These are phyloP conservation scores for Dermolepida albohirtum DNA, from an alignment of 2,888 invertebrate genomes.

Conservation along the genomic window DNA sequence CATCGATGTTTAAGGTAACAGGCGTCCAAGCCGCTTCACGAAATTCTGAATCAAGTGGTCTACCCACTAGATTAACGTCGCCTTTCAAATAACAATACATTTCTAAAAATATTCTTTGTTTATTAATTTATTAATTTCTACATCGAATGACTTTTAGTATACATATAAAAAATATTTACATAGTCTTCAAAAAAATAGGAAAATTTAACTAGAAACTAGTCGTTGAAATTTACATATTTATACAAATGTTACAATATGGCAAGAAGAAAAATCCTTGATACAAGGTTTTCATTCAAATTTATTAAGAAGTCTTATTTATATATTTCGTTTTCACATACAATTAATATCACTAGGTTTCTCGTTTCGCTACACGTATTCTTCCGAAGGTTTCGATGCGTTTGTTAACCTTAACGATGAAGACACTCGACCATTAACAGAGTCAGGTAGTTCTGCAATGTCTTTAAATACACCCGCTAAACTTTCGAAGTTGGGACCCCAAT, in stretches of 20 bases:
- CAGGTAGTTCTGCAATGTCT: slow-evolving; percentile 95
- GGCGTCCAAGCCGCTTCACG: no score
- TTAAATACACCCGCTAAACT: slow-evolving; percentile 95
- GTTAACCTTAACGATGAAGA: slow-evolving; percentile 80
- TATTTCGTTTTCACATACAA: slow-evolving; percentile 31
- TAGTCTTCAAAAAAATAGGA: slow-evolving; percentile 53
- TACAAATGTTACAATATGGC: slow-evolving; percentile 56
- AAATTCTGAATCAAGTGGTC: no score
- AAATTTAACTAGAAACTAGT: slow-evolving; percentile 50
- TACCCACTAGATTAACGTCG: no score
- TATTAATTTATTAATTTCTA: slow-evolving; percentile 51
- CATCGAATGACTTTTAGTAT: slow-evolving; percentile 56
- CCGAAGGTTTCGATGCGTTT: slow-evolving; percentile 86
- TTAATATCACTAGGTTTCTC: slow-evolving; percentile 47
- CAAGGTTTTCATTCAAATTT: slow-evolving; percentile 57
- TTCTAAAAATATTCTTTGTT: slow-evolving; percentile 16
- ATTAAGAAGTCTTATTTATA: slow-evolving; percentile 47
- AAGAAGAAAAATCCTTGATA: slow-evolving; percentile 62
- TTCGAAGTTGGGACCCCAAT: slow-evolving; percentile 97
- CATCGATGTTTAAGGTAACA: no score
- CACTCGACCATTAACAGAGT: slow-evolving; percentile 80
- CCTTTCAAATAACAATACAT: not conserved
- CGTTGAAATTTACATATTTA: slow-evolving; percentile 34
- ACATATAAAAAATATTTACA: slow-evolving; percentile 55
- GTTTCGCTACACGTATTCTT: slow-evolving; percentile 82